phyloP scores from a whole-genome alignment of 30 jellyfish, hydroid and myxozoan genomes.

The Nemopilema nomurai region DNA sequence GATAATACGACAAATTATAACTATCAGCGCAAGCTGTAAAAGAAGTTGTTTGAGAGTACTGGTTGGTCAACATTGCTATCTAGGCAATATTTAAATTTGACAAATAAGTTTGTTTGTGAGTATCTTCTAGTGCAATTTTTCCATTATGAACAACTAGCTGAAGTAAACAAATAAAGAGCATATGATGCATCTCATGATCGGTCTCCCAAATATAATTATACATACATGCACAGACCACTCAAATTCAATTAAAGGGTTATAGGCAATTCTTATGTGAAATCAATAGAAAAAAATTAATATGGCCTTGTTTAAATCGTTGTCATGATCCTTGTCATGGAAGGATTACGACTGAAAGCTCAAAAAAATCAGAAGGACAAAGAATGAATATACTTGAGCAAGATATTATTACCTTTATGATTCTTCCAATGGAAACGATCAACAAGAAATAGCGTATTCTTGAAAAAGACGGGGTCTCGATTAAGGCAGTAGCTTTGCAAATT shows the following conservation, averaged over 20 bases:
- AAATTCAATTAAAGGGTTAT: neutral
- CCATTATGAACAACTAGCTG: neutral
- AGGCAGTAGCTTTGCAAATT: neutral
- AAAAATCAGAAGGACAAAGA: neutral
- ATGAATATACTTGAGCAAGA: neutral
- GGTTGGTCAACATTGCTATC: neutral
- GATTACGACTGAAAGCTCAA: neutral
- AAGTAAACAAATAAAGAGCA: neutral
- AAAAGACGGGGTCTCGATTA: neutral
- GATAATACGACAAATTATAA: neutral
- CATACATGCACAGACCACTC: neutral
- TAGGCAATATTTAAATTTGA: neutral
- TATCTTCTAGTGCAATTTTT: neutral
- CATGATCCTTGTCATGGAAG: neutral
- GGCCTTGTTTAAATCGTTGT: neutral
- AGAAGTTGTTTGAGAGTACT: neutral
- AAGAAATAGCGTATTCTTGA: neutral
- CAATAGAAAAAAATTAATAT: neutral
- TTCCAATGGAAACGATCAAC: neutral
- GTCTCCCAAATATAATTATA: neutral
- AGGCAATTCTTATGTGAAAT: neutral
- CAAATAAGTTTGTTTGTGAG: neutral
- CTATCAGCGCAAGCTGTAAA: constrained; percentile 4
- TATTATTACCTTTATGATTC: neutral
- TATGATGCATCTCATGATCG: neutral